A percentile compares a stretch with the other conserved stretches of the same genome.
phyloP scores from a whole-genome alignment of 2,888 invertebrate species.

The Athrips mouffetella region DNA sequence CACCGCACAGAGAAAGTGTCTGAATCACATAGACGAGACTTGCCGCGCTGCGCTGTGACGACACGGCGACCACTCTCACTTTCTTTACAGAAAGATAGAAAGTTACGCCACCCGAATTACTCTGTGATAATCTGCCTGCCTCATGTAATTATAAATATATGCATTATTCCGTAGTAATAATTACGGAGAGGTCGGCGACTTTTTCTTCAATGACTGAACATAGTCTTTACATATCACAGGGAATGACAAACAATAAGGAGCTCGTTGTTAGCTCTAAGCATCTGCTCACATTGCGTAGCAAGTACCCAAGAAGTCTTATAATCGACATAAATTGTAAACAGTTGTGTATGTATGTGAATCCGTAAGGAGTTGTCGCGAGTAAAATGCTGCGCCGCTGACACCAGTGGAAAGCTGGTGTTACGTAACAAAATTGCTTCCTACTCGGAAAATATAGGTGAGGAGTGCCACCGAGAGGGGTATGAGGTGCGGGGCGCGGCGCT shows the following conservation, averaged over 20 bases:
- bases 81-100: conserved; percentile 28
- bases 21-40: conserved; percentile 9
- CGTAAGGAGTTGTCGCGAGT: conserved; percentile 25
- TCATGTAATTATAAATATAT: conserved; percentile 17
- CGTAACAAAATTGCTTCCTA: conserved; percentile 62
- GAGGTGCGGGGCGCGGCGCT: conserved; percentile 20
- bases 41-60: conserved; percentile 5
- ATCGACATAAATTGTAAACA: neutral
- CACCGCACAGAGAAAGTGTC: conserved; percentile 12
- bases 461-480: conserved; percentile 39
- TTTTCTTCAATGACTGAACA: no score
- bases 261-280: no score
- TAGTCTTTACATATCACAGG: no score
- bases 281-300: neutral
- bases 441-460: conserved; percentile 69
- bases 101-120: conserved; percentile 32
- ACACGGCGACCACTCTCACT: conserved; percentile 30
- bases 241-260: no score
- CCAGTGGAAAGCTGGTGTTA: conserved; percentile 57
- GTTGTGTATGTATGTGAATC: conserved; percentile 11
- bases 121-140: conserved; percentile 18
- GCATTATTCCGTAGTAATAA: conserved; percentile 10
- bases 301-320: neutral
- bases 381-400: conserved; percentile 42
- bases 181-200: neutral